Evolutionary conservation across 1,140 invertebrate genomes (phyloP).

Genomic region (Pteromalus puparum): DNA sequence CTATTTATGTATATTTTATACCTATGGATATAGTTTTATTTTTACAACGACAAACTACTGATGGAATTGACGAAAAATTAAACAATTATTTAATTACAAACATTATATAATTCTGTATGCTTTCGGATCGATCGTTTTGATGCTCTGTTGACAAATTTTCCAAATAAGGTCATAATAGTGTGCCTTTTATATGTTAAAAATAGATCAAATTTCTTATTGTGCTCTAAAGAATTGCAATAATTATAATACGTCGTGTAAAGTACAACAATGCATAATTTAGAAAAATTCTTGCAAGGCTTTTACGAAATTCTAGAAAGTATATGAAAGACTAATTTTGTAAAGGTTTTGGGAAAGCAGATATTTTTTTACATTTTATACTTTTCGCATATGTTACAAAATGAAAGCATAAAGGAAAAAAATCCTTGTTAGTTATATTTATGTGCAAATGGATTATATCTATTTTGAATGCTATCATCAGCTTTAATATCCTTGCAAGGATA

Average conservation of each 20-base stretch:
- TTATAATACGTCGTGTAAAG: background rate
- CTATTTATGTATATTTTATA: background rate
- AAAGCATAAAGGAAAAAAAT: background rate
- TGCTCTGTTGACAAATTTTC: conserved; percentile 55
- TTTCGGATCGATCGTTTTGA: background rate
- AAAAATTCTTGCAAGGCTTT: background rate
- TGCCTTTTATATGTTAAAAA: background rate
- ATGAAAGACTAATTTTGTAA: background rate
- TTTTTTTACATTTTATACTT: conserved; percentile 19
- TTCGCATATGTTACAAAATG: background rate
- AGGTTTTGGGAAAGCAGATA: background rate
- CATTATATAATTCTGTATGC: conserved; percentile 16
- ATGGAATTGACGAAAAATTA: background rate
- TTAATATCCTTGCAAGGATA: conserved; percentile 4
- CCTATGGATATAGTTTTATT: background rate
- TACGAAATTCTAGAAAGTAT: background rate
- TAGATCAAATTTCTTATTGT: no score
- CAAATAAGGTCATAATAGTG: conserved; percentile 56
- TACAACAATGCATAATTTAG: background rate
- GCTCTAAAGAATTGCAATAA: no score
- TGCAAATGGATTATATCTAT: conserved; percentile 3
- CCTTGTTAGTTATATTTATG: conserved; percentile 14
- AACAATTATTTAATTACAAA: background rate
- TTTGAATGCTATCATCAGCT: background rate
- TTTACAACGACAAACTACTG: background rate